These are phyloP conservation scores for Corythornis leucogaster DNA, from an alignment of 2,797 vertebrate species.

Conservation along the genomic window DNA sequence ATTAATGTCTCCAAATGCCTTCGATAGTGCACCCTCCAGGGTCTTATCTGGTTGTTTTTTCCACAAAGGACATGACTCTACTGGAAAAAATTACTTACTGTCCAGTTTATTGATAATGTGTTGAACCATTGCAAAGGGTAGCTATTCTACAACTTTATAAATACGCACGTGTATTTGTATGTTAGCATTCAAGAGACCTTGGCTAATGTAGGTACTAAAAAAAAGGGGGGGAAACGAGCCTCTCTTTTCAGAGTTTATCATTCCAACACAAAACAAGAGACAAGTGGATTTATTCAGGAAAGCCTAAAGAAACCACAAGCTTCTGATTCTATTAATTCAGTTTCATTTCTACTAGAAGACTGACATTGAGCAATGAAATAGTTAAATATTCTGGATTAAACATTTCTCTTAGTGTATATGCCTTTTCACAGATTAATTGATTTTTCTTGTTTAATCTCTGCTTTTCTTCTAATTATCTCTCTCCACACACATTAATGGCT, in stretches of 20 bases:
- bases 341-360: not conserved
- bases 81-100: not conserved
- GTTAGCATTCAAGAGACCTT: not conserved
- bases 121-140: not conserved
- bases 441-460: constrained; percentile 65
- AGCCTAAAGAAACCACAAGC: not conserved
- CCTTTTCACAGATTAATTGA: constrained; percentile 62
- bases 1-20: not conserved
- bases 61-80: not conserved
- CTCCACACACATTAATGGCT: constrained; percentile 52
- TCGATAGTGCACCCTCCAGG: not conserved
- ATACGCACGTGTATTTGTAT: not conserved
- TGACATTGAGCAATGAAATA: not conserved
- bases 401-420: constrained; percentile 7
- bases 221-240: not conserved
- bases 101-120: not conserved
- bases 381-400: constrained; percentile 49
- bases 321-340: not conserved
- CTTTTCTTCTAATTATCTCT: constrained; percentile 70
- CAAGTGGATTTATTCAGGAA: not conserved
- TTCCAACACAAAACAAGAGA: not conserved
- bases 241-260: not conserved
- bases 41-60: not conserved
- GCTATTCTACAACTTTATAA: not conserved
- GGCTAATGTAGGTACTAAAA: not conserved